These are phyloP conservation scores for Alethe diademata DNA, from an alignment of 2,113 vertebrate genomes.

Conservation along the genomic window DNA sequence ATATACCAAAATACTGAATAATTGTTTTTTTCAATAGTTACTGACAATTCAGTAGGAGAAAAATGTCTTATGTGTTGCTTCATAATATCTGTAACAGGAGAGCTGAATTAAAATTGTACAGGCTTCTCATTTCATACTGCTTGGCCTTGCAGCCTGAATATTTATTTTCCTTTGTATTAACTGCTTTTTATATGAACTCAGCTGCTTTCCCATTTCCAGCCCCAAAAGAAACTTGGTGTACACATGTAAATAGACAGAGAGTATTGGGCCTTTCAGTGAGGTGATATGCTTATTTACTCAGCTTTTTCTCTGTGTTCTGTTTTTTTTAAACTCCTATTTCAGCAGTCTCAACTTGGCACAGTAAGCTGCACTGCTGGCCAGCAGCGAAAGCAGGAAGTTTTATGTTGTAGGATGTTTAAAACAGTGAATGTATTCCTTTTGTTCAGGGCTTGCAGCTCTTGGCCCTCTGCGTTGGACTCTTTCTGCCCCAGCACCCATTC, in stretches of 20 bases:
- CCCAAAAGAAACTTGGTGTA: neutral
- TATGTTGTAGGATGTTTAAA: neutral
- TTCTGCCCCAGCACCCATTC: slow-evolving; percentile 93
- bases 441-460: slow-evolving; percentile 94
- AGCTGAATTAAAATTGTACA: neutral
- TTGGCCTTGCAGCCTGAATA: neutral
- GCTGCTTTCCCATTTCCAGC: neutral
- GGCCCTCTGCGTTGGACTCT: slow-evolving; percentile 91
- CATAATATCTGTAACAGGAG: neutral
- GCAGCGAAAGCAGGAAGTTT: neutral
- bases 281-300: neutral
- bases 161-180: neutral
- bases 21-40: neutral
- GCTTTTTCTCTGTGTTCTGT: neutral
- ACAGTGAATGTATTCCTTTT: slow-evolving; percentile 42
- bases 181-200: neutral
- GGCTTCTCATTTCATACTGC: neutral
- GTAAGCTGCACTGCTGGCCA: neutral
- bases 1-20: neutral
- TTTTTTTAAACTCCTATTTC: neutral
- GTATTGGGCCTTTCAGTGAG: neutral
- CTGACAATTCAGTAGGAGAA: neutral
- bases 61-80: neutral
- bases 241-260: neutral
- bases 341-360: neutral